phyloP scores from a whole-genome alignment of 2,113 vertebrate genomes.

The Gavia stellata region DNA sequence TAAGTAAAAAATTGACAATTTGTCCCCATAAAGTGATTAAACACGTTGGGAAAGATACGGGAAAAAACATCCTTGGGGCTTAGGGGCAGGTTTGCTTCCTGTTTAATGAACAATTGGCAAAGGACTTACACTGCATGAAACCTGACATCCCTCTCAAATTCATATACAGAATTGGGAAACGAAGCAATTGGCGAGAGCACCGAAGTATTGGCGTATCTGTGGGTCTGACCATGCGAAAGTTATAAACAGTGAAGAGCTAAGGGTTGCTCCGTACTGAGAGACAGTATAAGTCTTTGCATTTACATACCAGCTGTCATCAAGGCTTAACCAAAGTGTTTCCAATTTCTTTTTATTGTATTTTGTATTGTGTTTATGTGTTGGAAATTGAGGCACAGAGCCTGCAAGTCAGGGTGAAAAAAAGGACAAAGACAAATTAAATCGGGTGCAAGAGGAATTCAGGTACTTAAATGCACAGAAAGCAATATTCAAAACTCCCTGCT shows the following conservation, averaged over 20 bases:
- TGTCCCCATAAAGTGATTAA: not conserved
- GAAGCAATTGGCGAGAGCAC: not conserved
- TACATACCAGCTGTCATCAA: not conserved
- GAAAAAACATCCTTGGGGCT: not conserved
- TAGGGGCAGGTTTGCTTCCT: not conserved
- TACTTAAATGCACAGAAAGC: not conserved
- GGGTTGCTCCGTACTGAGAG: not conserved
- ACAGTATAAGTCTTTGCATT: not conserved
- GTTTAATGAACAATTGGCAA: not conserved
- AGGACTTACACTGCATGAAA: not conserved
- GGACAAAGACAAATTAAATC: not conserved
- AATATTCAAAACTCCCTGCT: not conserved
- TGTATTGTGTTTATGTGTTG: not conserved
- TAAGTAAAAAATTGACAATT: not conserved
- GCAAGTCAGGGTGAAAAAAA: not conserved
- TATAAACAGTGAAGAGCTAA: not conserved
- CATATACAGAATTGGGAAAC: not conserved
- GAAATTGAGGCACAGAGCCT: not conserved
- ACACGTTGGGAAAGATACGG: not conserved
- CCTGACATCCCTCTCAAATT: not conserved
- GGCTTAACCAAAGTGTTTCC: not conserved
- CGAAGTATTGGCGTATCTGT: accelerated
- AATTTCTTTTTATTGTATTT: conserved; percentile 9
- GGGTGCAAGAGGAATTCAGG: not conserved
- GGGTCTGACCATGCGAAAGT: not conserved